Conservation (phyloP, 2,113 vertebrate genomes). For the Cinclus mexicanus region DNA sequence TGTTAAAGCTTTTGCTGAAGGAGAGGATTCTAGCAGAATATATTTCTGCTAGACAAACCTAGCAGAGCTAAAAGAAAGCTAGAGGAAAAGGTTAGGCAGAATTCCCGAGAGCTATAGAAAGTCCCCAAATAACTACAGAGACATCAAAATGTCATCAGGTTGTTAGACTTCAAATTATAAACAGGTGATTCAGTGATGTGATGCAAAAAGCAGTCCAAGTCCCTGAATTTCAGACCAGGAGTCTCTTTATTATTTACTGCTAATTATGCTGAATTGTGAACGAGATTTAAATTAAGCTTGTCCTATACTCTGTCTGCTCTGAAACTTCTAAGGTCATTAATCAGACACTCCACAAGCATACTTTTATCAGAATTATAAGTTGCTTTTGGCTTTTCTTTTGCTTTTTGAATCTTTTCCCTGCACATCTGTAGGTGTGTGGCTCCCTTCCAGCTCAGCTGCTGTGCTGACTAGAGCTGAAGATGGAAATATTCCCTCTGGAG, state of each 20-base stretch:
- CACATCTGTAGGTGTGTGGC: background rate
- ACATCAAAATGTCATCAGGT: slow-evolving; percentile 48
- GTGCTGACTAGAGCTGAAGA: background rate
- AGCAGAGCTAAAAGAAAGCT: background rate
- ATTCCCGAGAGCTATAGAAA: slow-evolving; percentile 3
- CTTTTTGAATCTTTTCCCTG: background rate
- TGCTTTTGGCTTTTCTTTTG: background rate
- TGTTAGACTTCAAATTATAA: slow-evolving; percentile 20
- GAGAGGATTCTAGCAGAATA: background rate
- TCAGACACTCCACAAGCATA: background rate
- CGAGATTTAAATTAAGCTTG: background rate
- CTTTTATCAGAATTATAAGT: background rate
- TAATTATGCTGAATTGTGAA: background rate
- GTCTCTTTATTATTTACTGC: background rate
- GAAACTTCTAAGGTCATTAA: background rate
- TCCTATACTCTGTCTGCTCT: background rate
- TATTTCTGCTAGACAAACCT: background rate
- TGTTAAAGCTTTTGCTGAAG: background rate
- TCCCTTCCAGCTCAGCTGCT: slow-evolving; percentile 19
- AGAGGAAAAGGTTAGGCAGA: background rate
- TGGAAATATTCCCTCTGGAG: background rate
- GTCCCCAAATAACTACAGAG: slow-evolving; percentile 20
- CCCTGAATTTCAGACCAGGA: background rate
- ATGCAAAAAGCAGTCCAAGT: background rate
- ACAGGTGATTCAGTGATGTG: background rate